phyloP scores from a whole-genome alignment of 2,888 invertebrate genomes.

The Elysia crispata region DNA sequence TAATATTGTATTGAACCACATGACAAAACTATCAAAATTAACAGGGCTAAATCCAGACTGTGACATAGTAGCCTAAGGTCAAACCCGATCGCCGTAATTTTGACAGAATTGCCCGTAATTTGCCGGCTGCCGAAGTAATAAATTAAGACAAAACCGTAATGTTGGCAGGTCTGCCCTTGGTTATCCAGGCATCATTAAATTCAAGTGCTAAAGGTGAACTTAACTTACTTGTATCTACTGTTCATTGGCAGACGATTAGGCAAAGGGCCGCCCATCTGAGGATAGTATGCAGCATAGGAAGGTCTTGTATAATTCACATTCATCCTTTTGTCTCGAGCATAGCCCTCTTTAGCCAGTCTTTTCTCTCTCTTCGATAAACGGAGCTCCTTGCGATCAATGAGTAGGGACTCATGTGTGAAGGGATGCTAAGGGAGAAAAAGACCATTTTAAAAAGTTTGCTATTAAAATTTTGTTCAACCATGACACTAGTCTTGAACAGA shows the following conservation, averaged over 20 bases:
- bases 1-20: too few species aligned
- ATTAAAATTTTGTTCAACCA: not conserved
- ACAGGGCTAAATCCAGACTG: too few species aligned
- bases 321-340: conserved; percentile 93
- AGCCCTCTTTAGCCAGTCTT: conserved; percentile 92
- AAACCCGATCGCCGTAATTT: too few species aligned
- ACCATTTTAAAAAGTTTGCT: not conserved
- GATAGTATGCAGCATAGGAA: conserved; percentile 73
- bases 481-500: too few species aligned
- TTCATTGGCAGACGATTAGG: conserved; percentile 46
- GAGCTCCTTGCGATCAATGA: conserved; percentile 96
- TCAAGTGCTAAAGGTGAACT: not conserved
- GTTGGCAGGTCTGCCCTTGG: too few species aligned
- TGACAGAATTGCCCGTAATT: too few species aligned
- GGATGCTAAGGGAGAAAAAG: conserved; percentile 80
- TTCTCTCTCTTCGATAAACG: conserved; percentile 96
- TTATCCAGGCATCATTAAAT: too few species aligned
- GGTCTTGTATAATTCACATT: conserved; percentile 73
- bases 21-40: too few species aligned
- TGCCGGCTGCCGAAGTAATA: too few species aligned
- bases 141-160: too few species aligned
- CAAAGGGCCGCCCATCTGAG: conserved; percentile 51
- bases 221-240: conserved; percentile 48
- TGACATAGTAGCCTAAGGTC: too few species aligned
- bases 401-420: conserved; percentile 95